Base-by-base conservation (phyloP, 2,113 vertebrate species). In the Paraplagusia blochii region DNA sequence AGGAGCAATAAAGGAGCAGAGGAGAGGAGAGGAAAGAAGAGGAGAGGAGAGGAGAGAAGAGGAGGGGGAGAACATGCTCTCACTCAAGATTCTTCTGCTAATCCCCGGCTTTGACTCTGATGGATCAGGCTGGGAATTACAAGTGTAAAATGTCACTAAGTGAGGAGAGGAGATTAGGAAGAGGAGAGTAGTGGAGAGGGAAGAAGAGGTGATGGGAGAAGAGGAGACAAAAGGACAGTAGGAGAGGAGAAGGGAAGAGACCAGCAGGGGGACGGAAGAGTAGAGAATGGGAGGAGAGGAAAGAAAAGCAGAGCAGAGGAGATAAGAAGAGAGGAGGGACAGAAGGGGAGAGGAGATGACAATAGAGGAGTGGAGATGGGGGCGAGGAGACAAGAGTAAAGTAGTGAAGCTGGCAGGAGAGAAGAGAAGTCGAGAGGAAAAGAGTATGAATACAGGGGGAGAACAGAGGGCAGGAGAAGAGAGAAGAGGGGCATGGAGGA, bases 141-240 rank as follows among this genome's bases (percentile, higher is more conserved):
- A 88, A 85, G 83, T 85, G 80, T 89, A 87, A 29, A 89, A 83
- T 87, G 88, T 82, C 86, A 85, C 76, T 63, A 73, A 85, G 82
- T 72, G 79, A 83, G 74, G 72, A 80, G 76, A 80, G 43, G 62
- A 82, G 88, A 90, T 90, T 90, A 89, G 68, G 11, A 33, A 49
- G 52, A 36, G 46, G 47, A 65, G 36, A 52, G 45, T 54, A 43
- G 42, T 54, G 45, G 29, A n/a, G 22, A 33, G 50, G 15, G 7
- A 6, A 29, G 2, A 6, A 29, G 22, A 29, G 22, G 22, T n/a
- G n/a, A n/a, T n/a, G 6, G 22, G 22, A 6, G 49, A 11, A 35
- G 17, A 7, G 22, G 15, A 53, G 11, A 39, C 57, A 18, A 57
- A 10, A 34, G 9, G 16, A 39, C 6, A 33, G 8, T n/a, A 29